A percentile compares a stretch with the other conserved stretches of the same genome.
These are phyloP conservation scores for Heliconius eleuchia DNA, from an alignment of 1,140 invertebrate species.

Conservation along the genomic window DNA sequence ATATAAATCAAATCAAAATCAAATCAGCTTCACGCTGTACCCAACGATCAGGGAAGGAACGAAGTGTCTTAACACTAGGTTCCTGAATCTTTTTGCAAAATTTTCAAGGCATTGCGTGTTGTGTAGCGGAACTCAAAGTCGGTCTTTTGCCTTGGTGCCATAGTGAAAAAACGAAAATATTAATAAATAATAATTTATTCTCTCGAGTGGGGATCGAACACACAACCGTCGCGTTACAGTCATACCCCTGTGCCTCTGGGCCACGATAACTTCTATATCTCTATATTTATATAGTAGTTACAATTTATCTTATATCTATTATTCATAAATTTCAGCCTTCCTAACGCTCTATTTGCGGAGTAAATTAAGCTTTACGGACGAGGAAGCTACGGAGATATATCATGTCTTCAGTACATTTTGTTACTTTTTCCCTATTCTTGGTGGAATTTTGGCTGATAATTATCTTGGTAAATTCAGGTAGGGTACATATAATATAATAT, in stretches of 20 bases:
- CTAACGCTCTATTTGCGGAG: constrained; percentile 90
- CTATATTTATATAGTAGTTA: not conserved
- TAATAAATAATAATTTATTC: not conserved
- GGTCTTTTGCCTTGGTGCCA: too few relatives aligned
- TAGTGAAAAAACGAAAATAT: too few relatives aligned
- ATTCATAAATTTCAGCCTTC: constrained; percentile 85
- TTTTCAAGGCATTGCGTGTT: too few relatives aligned
- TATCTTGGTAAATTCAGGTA: constrained; percentile 91
- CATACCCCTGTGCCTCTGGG: too few relatives aligned
- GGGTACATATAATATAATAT: not conserved
- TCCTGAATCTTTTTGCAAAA: too few relatives aligned
- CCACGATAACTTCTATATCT: too few relatives aligned
- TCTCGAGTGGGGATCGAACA: not conserved
- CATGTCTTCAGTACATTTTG: constrained; percentile 92
- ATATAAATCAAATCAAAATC: too few relatives aligned
- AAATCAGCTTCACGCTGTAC: too few relatives aligned
- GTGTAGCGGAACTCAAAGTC: too few relatives aligned
- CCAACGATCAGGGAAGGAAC: too few relatives aligned
- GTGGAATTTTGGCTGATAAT: constrained; percentile 94
- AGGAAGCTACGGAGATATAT: constrained; percentile 89
- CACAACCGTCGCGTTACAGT: not conserved
- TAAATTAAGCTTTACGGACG: constrained; percentile 84
- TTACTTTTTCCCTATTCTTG: constrained; percentile 93
- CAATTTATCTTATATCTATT: constrained; percentile 10
- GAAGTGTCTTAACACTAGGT: too few relatives aligned